These are phyloP conservation scores for Drosophila setifemur DNA, from an alignment of 1,140 invertebrate species.

Conservation along the genomic window DNA sequence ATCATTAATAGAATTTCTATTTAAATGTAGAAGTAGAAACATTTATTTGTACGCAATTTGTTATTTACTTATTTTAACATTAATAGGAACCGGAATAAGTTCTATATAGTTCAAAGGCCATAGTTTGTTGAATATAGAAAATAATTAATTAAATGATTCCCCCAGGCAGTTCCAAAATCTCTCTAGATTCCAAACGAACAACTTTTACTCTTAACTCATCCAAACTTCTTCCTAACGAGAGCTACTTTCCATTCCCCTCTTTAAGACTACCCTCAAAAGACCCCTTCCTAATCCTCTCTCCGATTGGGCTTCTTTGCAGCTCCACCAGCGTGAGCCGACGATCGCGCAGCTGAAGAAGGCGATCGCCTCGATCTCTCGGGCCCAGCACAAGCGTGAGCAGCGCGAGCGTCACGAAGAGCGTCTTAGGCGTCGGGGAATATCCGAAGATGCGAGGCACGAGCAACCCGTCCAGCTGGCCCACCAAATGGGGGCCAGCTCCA, in stretches of 20 bases:
- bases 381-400: slow-evolving; percentile 61
- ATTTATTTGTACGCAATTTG: no score
- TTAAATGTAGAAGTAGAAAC: no score
- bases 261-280: background rate
- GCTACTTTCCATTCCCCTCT: background rate
- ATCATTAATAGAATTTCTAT: no score
- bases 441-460: slow-evolving; percentile 40
- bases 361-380: slow-evolving; percentile 59
- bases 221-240: background rate
- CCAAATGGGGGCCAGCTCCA: slow-evolving; percentile 42
- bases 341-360: slow-evolving; percentile 74
- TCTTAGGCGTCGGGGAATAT: slow-evolving; percentile 36
- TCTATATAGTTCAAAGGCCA: no score
- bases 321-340: slow-evolving; percentile 66
- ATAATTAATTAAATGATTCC: no score
- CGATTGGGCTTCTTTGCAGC: slow-evolving; percentile 27
- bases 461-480: no score
- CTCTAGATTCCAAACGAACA: no score
- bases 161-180: no score
- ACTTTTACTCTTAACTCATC: no score
- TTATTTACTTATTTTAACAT: no score
- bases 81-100: no score
- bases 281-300: background rate
- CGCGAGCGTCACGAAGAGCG: slow-evolving; percentile 55
- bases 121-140: no score